Evolutionary conservation across 1,140 invertebrate genomes (phyloP), one percentile per base, ranked within the genome.

Genomic region (Heliothis virescens): DNA sequence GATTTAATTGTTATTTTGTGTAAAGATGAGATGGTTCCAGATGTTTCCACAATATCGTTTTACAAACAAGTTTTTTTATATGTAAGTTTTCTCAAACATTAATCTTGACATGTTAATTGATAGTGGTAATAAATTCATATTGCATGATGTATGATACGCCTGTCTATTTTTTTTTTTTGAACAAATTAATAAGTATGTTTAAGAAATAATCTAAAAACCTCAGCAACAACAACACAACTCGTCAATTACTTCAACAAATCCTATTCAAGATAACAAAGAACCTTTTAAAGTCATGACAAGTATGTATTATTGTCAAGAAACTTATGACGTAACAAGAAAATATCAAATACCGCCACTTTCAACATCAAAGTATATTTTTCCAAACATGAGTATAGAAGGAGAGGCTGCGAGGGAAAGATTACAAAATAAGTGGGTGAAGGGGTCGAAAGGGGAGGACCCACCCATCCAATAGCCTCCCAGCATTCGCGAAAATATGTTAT

Each of bases 351-450:
- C 47, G 59, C 59, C 47, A 76, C 41, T 76, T 62, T 63, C 59
- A 48, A 76, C 74, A 65, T 76, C 74, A 76, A 76, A 76, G 74
- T 65, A 48, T 76, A 76, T 76, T 63, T 73, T 76, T 76, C 59
- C 74, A 65, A 65, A 53, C 63, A 65, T 62, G 29, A 65, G 16
- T 7, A 29, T 65, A 52, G 60, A 18, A 29, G 34, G 34, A 41
- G 34, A 41, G 34, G 59, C 74, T 76, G 74, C 59, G 47, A 76
- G 34, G 29, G 59, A 53, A 76, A 76, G 74, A 76, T 76, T 76
- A 76, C 74, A 76, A 76, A 76, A 76, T 76, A 62, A 53, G 74
- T 76, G 48, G 74, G 74, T 50, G 69, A 63, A 41, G n/a, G 21
- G 48, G 67, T 9, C 34, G 34, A 41, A 41, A 41, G 34, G 67